Evolutionary conservation across 2,888 invertebrate species (phyloP).

Genomic region (Cantharis lateralis): DNA sequence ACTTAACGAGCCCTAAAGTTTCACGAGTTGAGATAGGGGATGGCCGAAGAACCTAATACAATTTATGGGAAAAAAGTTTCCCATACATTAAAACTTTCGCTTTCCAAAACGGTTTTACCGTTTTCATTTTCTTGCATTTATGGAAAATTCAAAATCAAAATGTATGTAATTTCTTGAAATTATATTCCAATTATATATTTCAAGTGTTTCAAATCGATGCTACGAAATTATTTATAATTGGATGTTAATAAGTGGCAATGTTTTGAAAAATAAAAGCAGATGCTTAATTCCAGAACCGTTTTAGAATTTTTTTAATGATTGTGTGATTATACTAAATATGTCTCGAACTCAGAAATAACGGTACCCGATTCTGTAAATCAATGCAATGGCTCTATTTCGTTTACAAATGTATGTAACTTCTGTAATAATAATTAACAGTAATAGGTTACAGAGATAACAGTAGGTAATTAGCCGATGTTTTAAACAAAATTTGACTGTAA

Average conservation of each 20-base stretch:
- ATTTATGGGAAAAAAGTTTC: neutral
- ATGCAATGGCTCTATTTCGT: neutral
- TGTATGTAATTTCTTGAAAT: neutral
- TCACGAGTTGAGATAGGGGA: neutral
- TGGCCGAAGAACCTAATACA: neutral
- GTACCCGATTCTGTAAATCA: neutral
- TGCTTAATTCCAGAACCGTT: neutral
- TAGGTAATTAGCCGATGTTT: constrained; percentile 9
- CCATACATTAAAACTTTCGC: neutral
- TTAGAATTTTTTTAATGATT: neutral
- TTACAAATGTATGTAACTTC: constrained; percentile 4
- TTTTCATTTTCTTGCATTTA: too few species aligned
- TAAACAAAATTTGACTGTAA: neutral
- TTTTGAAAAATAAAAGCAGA: constrained; percentile 1
- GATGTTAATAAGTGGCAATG: neutral
- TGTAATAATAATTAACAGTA: constrained; percentile 1
- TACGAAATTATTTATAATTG: neutral
- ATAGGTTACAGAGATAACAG: constrained; percentile 32
- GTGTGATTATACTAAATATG: neutral
- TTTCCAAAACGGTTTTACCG: too few species aligned
- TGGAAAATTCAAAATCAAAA: neutral
- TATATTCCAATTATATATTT: neutral
- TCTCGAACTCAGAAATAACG: constrained; percentile 1
- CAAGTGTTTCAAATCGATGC: neutral
- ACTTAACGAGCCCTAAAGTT: neutral